These are phyloP conservation scores for Dorcus hopei DNA, from an alignment of 2,888 invertebrate species.

Conservation along the genomic window DNA sequence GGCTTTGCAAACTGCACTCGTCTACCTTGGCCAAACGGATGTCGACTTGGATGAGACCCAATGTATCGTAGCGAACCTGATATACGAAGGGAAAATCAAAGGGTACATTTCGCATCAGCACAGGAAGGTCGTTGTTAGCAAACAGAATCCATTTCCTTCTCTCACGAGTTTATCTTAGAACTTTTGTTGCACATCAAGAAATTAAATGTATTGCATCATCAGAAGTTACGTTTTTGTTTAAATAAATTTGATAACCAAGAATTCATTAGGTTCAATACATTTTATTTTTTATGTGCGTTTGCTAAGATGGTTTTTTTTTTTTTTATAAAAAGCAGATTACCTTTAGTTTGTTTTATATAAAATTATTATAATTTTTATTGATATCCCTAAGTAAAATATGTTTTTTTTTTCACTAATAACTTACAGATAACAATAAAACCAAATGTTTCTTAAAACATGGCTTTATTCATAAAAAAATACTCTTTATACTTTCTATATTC, in stretches of 20 bases:
- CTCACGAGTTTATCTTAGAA: constrained; percentile 60
- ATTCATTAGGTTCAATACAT: background rate
- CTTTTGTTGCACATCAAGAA: too few relatives aligned
- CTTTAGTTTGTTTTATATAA: too few relatives aligned
- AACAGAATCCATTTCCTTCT: constrained; percentile 92
- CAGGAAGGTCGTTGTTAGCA: constrained; percentile 95
- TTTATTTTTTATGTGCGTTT: background rate
- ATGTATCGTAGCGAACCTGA: constrained; percentile 94
- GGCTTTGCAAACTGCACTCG: constrained; percentile 77
- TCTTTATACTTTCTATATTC: too few relatives aligned
- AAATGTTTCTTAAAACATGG: too few relatives aligned
- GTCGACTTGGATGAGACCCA: constrained; percentile 93
- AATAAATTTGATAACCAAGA: background rate
- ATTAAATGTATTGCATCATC: background rate
- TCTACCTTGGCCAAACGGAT: constrained; percentile 77
- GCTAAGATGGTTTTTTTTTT: too few relatives aligned
- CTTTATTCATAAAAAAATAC: too few relatives aligned
- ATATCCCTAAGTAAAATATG: too few relatives aligned
- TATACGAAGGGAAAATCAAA: constrained; percentile 95
- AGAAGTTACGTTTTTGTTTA: background rate
- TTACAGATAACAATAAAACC: too few relatives aligned
- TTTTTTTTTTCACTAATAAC: too few relatives aligned
- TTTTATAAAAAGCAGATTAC: too few relatives aligned
- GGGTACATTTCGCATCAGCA: constrained; percentile 98
- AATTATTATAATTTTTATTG: too few relatives aligned